Evolutionary conservation across 2,888 invertebrate genomes (phyloP).

Genomic region (Seira sanloemensis): DNA sequence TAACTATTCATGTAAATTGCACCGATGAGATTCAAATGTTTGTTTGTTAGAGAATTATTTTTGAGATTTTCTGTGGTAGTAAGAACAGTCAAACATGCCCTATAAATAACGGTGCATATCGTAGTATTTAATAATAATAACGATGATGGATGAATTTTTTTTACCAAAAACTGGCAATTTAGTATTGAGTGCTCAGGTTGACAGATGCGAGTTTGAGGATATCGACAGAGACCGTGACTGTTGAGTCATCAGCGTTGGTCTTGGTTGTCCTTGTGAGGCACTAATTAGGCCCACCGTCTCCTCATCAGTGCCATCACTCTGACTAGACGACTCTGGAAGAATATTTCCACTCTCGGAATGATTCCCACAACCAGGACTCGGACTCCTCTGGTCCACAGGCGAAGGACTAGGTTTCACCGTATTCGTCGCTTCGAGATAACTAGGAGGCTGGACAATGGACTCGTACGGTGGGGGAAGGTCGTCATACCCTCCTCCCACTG

Average conservation of each 20-base stretch:
- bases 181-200: neutral
- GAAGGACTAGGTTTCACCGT: conserved; percentile 20
- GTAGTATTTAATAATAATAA: too few species aligned
- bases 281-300: neutral
- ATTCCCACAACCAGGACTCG: neutral
- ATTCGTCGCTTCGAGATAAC: conserved; percentile 49
- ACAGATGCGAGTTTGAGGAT: neutral
- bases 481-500: conserved; percentile 38
- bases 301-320: neutral
- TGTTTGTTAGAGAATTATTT: neutral
- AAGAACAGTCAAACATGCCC: neutral
- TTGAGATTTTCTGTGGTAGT: neutral
- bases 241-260: neutral
- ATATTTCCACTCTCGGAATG: neutral
- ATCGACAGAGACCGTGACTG: neutral
- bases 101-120: too few species aligned
- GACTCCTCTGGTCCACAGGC: neutral
- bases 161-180: neutral
- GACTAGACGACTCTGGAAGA: neutral
- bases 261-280: neutral
- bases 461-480: conserved; percentile 64
- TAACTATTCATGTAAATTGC: neutral
- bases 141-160: neutral
- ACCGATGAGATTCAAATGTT: neutral
- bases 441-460: conserved; percentile 56